Evolutionary conservation across 1,140 invertebrate species (phyloP).

Genomic region (Pachypeltis micranthus): DNA sequence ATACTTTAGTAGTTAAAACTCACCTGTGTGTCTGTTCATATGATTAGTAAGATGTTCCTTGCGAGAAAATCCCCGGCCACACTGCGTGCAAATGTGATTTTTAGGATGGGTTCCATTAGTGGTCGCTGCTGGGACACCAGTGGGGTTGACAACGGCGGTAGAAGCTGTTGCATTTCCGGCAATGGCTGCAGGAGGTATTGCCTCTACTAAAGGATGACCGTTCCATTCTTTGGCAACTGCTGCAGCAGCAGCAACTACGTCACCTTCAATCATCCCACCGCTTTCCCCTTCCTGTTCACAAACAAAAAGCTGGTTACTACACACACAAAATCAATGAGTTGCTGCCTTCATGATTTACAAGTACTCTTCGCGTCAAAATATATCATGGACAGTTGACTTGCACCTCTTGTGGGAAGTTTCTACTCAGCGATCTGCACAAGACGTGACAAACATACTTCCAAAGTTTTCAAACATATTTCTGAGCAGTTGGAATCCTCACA

Average conservation of each 20-base stretch:
- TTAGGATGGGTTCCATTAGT: slow-evolving; percentile 19
- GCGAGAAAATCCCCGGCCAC: slow-evolving; percentile 55
- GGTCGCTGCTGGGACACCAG: neutral
- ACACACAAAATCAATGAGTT: no score
- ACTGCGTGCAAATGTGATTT: slow-evolving; percentile 40
- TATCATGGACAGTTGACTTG: no score
- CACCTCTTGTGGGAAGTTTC: no score
- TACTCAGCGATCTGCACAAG: no score
- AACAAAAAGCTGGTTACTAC: no score
- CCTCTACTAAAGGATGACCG: slow-evolving; percentile 16
- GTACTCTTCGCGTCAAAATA: no score
- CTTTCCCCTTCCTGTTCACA: neutral
- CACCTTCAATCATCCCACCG: neutral
- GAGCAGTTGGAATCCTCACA: no score
- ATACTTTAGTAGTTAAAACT: no score
- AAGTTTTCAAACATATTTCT: no score
- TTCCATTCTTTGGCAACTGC: slow-evolving; percentile 25
- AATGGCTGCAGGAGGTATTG: neutral
- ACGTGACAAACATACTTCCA: no score
- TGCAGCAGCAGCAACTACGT: slow-evolving; percentile 28
- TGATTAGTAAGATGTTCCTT: slow-evolving; percentile 56
- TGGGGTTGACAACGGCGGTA: neutral
- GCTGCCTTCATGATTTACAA: no score
- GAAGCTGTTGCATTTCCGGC: neutral
- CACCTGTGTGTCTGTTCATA: slow-evolving; percentile 51